Evolutionary conservation across 2,797 vertebrate species (phyloP).

Genomic region (Phrynocephalus guinanensis): DNA sequence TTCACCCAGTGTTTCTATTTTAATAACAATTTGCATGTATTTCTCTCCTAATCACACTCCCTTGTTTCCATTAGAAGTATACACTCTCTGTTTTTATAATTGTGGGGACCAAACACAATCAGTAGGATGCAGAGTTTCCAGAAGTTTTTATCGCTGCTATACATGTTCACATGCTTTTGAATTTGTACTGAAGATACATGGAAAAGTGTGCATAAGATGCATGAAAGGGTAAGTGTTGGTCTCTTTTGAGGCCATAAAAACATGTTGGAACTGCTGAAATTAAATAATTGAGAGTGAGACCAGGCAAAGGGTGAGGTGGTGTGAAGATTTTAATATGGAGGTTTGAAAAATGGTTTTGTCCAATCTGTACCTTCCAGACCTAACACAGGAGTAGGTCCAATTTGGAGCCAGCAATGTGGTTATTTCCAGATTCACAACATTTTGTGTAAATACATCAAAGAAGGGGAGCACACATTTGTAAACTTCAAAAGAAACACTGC

Average conservation of each 20-base stretch:
- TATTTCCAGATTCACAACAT: neutral
- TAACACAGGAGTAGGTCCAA: neutral
- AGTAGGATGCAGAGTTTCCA: neutral
- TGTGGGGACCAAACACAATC: neutral
- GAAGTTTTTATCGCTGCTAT: neutral
- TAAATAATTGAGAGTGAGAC: neutral
- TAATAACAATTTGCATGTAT: neutral
- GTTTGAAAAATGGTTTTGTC: neutral
- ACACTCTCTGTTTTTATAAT: neutral
- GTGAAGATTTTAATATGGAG: neutral
- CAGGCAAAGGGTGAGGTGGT: neutral
- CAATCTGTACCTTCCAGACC: neutral
- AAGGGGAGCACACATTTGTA: neutral
- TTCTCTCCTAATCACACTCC: neutral
- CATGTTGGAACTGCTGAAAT: neutral
- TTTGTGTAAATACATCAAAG: neutral
- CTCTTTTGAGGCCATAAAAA: neutral
- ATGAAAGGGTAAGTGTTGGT: neutral
- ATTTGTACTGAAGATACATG: neutral
- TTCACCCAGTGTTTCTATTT: neutral
- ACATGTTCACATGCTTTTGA: neutral
- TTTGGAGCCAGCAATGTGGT: neutral
- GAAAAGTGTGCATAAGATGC: neutral
- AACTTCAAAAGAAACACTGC: neutral
- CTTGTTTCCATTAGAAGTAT: neutral